Evolutionary conservation across 2,797 vertebrate genomes (phyloP), one percentile per base, ranked within the genome.

Genomic region (Phrynocephalus guinanensis): DNA sequence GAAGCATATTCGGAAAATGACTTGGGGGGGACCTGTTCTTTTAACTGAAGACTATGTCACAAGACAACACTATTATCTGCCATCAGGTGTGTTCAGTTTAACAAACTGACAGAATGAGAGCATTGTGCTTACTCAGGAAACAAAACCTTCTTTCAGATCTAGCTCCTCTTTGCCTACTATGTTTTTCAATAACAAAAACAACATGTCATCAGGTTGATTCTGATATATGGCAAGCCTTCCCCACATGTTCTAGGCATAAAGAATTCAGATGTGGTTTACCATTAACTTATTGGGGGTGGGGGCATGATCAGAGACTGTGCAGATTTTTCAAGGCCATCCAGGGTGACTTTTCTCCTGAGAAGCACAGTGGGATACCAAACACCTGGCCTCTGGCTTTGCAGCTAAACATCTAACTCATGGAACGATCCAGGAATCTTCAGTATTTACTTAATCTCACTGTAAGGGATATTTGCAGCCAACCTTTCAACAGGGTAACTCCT

Each of bases 41-140:
- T 82, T 22, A 89, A 85, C 1, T 1, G 2, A 88, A 48, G 0
- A 5, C 50, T 68, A 38, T 1, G 0, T 48, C 67, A 5, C 28
- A 78, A 71, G 10, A 28, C 3, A 0, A 2, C 22, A 15, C 0
- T 22, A 76, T 13, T 24, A 70, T 72, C 38, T 50, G 52, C 20
- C 9, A 50, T 16, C 20, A 15, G 16, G 5, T 18, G 2, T 16
- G 30, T 85, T 48, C 15, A 2, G 48, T 13, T 1, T 73, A 1
- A 0, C 0, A 33, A 33, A 26, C 16, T 18, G 28, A 56, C 11
- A 30, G 10, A 33, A 10, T 71, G 1, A 38, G 0, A 11, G 30
- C 11, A 11, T 22, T n/a, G 7, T 0, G 0, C 18, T 26, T 22
- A 52, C 0, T 5, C 0, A 0, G 26, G 11, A 76, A 26, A 38